These are phyloP conservation scores for Ophioninae sp. DNA, from an alignment of 2,888 invertebrate genomes.

Conservation along the genomic window DNA sequence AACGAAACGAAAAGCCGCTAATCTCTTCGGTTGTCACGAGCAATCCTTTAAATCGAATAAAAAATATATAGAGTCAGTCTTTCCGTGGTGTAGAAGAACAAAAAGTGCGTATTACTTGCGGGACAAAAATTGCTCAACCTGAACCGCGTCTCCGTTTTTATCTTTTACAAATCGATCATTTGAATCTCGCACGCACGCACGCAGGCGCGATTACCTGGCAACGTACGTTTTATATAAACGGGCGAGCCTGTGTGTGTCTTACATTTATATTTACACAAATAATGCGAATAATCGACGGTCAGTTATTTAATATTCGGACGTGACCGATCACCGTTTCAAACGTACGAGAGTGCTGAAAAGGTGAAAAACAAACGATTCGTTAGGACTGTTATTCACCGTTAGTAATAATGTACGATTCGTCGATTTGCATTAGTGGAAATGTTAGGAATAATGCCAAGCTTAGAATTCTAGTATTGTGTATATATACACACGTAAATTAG, in stretches of 20 bases:
- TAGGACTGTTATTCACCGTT: slow-evolving; percentile 33
- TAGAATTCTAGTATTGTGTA: slow-evolving; percentile 34
- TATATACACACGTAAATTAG: slow-evolving; percentile 48
- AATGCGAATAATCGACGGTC: slow-evolving; percentile 45
- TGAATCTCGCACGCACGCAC: background rate
- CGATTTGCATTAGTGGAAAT: slow-evolving; percentile 55
- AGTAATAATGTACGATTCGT: slow-evolving; percentile 36
- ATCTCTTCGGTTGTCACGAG: slow-evolving; percentile 46
- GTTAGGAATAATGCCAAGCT: slow-evolving; percentile 64
- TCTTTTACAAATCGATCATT: slow-evolving; percentile 35
- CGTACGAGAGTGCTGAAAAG: slow-evolving; percentile 2
- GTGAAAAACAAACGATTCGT: slow-evolving; percentile 5
- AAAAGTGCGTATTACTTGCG: slow-evolving; percentile 52
- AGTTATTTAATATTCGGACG: slow-evolving; percentile 28
- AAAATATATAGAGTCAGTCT: slow-evolving; percentile 62
- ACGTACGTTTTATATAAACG: slow-evolving; percentile 56
- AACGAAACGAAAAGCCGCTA: slow-evolving; percentile 19
- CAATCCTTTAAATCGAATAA: slow-evolving; percentile 57
- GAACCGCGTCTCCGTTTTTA: slow-evolving; percentile 36
- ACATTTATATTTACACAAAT: slow-evolving; percentile 67
- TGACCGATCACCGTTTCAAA: slow-evolving; percentile 10
- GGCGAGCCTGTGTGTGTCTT: slow-evolving; percentile 47
- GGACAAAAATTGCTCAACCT: slow-evolving; percentile 55
- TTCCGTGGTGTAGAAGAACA: slow-evolving; percentile 58
- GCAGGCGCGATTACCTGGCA: slow-evolving; percentile 46